Evolutionary conservation across 53 echinoderm and acorn worm species (phyloP), one percentile per base, ranked within the genome.

Genomic region (Antedon mediterranea): DNA sequence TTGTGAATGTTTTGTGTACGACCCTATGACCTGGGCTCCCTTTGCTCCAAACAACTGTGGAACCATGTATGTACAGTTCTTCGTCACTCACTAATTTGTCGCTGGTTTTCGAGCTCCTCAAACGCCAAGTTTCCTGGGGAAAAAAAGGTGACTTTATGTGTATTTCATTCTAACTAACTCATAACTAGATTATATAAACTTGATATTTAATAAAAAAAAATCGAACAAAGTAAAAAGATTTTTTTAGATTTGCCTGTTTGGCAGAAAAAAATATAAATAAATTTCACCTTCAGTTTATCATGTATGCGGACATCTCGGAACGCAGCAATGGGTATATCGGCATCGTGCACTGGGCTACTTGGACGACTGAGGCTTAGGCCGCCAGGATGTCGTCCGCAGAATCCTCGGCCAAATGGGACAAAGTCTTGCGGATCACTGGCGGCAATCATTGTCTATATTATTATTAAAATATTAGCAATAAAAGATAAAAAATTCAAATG

Each of bases 401-500:
- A 88, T 72, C 80, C 83, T 32, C 95, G 91, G 85, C 95, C 95
- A 71, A 87, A 88, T 71, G 95, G 95, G 77, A 91, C 86, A 81
- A 86, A 95, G 77, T 89, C 91, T 81, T 87, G 89, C 32, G 97
- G 89, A 82, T 88, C 88, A 81, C 85, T 85, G 78, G 92, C 91
- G 87, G 97, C 91, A 76, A 97, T 97, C 97, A 97, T 97, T 89
- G 86, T 90, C 94, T 93, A 71, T n/a, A n/a, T n/a, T n/a, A n/a
- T n/a, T n/a, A n/a, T n/a, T n/a, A n/a, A n/a, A n/a, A n/a, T 28
- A 79, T 75, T 13, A 71, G 32, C 8, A 73, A 82, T 43, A 74
- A 44, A 28, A 75, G 23, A 76, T 6, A 78, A 23, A 78, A n/a
- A n/a, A n/a, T n/a, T n/a, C n/a, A n/a, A n/a, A n/a, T n/a, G n/a